These are phyloP conservation scores for Hippocampus barbouri DNA, from an alignment of 2,113 vertebrate genomes.

Conservation along the genomic window DNA sequence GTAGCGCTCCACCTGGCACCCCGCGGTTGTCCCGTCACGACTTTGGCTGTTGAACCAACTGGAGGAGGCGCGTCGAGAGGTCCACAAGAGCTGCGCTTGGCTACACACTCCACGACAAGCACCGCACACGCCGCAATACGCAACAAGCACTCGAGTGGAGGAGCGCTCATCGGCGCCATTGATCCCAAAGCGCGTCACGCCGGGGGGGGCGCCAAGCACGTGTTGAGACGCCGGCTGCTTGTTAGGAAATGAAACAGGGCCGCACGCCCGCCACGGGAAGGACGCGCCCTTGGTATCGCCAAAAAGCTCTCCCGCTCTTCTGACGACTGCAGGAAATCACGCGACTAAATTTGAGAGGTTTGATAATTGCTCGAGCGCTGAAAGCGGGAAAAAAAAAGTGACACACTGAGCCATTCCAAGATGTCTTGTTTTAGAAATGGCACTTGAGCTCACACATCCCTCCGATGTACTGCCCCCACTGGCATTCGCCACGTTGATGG, in stretches of 20 bases:
- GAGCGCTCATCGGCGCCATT: background rate
- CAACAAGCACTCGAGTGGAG: background rate
- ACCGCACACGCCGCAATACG: background rate
- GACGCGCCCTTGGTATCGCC: background rate
- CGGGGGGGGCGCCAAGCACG: background rate
- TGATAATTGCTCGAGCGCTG: too few relatives aligned
- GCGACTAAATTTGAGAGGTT: too few relatives aligned
- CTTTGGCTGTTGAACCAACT: constrained; percentile 18
- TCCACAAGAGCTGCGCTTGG: constrained; percentile 25
- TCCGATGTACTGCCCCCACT: too few relatives aligned
- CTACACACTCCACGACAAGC: background rate
- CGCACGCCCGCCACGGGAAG: background rate
- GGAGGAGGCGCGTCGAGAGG: constrained; percentile 7
- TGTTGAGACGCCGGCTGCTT: background rate
- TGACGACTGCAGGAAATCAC: too few relatives aligned
- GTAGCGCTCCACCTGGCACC: background rate
- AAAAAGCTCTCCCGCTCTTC: too few relatives aligned
- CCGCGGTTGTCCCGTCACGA: background rate
- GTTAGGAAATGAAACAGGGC: background rate
- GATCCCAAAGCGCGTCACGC: background rate
- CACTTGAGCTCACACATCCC: too few relatives aligned
- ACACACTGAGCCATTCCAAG: too few relatives aligned
- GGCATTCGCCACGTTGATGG: too few relatives aligned
- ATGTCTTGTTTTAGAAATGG: too few relatives aligned
- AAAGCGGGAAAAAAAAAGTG: too few relatives aligned